Evolutionary conservation across 2,113 vertebrate species (phyloP), one percentile per base, ranked within the genome.

Genomic region (Agelaius phoeniceus): DNA sequence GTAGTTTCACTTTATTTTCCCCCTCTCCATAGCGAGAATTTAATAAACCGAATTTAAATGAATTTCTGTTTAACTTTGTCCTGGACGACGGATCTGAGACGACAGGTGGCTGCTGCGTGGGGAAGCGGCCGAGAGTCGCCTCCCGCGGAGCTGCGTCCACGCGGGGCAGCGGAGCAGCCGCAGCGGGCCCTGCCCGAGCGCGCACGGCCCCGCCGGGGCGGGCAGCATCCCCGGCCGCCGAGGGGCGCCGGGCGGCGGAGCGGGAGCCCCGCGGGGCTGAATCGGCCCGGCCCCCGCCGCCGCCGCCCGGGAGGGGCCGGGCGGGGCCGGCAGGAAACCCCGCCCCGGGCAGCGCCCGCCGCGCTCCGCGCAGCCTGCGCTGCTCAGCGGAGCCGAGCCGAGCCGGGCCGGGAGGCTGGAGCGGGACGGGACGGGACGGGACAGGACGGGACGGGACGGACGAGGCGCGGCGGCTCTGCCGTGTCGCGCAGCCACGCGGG

Each of bases 61-160:
- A 7, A 26, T 57, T 48, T 33, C 43, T 2, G 11, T n/a, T 66
- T 43, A 54, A 88, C 35, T 84, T 54, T 10, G 31, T 7, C 37
- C 30, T 1, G 80, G 26, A 22, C 23, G 33, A 1, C 48, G 12
- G 44, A 11, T 18, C n/a, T 4, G 33, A 21, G 74, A 7, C 65
- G 71, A 78, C 95, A 95, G 94, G 95, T 96, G 95, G 44, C 89
- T 54, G 13, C 75, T 13, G 11, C n/a, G 43, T 1, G 61, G 90
- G 93, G 57, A 48, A 31, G 62, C 28, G 61, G 49, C 48, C 28
- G 33, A 17, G 39, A 37, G 33, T 3, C 7, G 52, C 43, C 7
- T 27, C 26, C 39, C 33, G 10, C 39, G 33, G 48, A 62, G 83
- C 57, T 30, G 39, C 7, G 15, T 1, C 46, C 23, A 35, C 17